These are phyloP conservation scores for Rhipidura dahli DNA, from an alignment of 2,113 vertebrate genomes.

Conservation along the genomic window DNA sequence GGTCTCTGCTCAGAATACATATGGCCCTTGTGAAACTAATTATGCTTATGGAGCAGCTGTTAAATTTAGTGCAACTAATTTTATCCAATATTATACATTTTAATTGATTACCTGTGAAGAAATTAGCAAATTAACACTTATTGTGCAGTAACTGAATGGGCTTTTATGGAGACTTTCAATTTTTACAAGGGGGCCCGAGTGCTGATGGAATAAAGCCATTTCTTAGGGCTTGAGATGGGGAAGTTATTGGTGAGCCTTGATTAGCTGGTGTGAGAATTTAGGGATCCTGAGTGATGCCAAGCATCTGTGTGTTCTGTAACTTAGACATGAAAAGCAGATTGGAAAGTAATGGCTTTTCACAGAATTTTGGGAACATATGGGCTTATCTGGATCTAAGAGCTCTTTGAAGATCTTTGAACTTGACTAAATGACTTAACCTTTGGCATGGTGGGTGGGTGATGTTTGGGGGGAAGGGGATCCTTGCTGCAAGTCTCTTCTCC, in stretches of 20 bases:
- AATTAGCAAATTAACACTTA: conserved; percentile 98
- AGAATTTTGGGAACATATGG: conserved; percentile 84
- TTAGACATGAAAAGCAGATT: conserved; percentile 77
- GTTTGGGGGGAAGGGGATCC: background rate
- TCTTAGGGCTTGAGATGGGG: conserved; percentile 43
- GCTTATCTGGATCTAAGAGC: conserved; percentile 91
- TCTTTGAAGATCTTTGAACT: conserved; percentile 96
- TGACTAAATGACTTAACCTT: conserved; percentile 94
- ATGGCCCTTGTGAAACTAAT: conserved; percentile 86
- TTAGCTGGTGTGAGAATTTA: conserved; percentile 74
- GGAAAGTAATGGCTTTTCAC: conserved; percentile 79
- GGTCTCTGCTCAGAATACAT: conserved; percentile 75
- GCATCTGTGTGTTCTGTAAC: conserved; percentile 78
- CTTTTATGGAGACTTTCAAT: conserved; percentile 76
- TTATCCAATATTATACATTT: conserved; percentile 87
- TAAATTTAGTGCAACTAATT: conserved; percentile 86
- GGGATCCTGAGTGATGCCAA: conserved; percentile 70
- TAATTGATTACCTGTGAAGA: conserved; percentile 92
- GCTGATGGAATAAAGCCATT: conserved; percentile 78
- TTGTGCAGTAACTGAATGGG: conserved; percentile 83
- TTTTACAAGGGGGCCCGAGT: conserved; percentile 69
- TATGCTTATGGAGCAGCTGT: conserved; percentile 83
- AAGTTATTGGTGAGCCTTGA: conserved; percentile 66
- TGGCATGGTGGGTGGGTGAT: conserved; percentile 81
- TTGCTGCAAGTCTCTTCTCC: conserved; percentile 40